Base-by-base conservation (phyloP, 2,113 vertebrate genomes). In the Engystomops pustulosus region DNA sequence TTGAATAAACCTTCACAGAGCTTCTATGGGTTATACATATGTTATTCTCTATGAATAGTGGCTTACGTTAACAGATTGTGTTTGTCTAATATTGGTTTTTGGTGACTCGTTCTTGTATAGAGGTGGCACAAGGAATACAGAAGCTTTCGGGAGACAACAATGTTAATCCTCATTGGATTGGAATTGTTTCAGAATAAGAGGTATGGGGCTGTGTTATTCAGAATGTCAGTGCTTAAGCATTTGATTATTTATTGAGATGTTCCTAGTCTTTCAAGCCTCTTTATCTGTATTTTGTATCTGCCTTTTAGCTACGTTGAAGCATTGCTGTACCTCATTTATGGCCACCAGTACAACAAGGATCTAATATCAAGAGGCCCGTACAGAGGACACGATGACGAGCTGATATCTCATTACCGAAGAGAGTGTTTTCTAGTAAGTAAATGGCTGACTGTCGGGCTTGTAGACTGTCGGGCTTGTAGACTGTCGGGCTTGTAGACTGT, bases 271-370 rank as follows among this genome's bases (percentile, higher is more conserved):
- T 41, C 4, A 41, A 41, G 38, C 49, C 49, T 4, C 49, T 11
- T 4, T 62, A 15, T 2, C 12, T 15, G 58, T 4, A 41, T 41
- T 8, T 8, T 4, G 2, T 32, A 15, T 18, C 27, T 67, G 34
- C 2, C 32, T 87, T 90, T 11, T 91, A 99, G 97, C 90, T 99
- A 94, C 60, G 92, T 96, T 90, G 96, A 98, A 91, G 94, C 97
- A 76, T 91, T 98, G 93, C 93, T 97, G 87, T 99, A 97, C 91
- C 95, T 99, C 90, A 95, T 98, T 85, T 97, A 95, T 91, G 93
- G 97, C 68, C 95, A 97, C 90, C 97, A 98, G 93, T 97, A 95
- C 91, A 99, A 99, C 91, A 98, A 96, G 91, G 97, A 98, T 89
- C 96, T 99, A 53, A 86, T 97, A 88, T 93, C 94, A 11, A 98